Evolutionary conservation across 2,888 invertebrate genomes (phyloP).

Genomic region (Drosophila pegasa): DNA sequence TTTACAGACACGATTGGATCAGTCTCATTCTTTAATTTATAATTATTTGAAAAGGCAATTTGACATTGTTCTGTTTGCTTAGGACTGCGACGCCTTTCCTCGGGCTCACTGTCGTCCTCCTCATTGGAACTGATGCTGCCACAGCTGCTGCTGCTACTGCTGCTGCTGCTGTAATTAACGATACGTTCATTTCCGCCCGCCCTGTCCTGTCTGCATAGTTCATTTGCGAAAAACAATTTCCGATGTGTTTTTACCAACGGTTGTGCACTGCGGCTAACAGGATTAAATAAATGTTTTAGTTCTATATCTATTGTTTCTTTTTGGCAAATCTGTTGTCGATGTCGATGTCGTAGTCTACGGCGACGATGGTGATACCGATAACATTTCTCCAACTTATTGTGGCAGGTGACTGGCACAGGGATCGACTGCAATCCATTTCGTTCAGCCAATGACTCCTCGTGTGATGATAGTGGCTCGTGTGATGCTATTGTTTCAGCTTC

Average conservation of each 20-base stretch:
- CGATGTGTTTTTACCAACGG: slow-evolving; percentile 52
- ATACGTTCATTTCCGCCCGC: slow-evolving; percentile 49
- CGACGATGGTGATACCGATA: slow-evolving; percentile 18
- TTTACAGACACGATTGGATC: slow-evolving; percentile 26
- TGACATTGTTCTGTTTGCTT: not conserved
- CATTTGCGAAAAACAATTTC: slow-evolving; percentile 75
- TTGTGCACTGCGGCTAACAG: slow-evolving; percentile 1
- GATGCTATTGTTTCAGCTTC: not conserved
- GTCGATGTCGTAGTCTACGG: slow-evolving; percentile 9
- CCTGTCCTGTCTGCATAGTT: slow-evolving; percentile 53
- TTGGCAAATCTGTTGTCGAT: slow-evolving; percentile 7
- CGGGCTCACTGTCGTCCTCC: slow-evolving; percentile 42
- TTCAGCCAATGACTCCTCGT: not conserved
- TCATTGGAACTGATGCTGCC: slow-evolving; percentile 53
- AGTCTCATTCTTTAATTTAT: slow-evolving; percentile 55
- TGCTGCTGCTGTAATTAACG: slow-evolving; percentile 76
- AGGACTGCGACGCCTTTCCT: not conserved
- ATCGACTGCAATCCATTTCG: not conserved
- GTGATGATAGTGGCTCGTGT: not conserved
- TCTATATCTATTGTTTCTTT: slow-evolving; percentile 44
- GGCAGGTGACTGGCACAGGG: slow-evolving; percentile 8
- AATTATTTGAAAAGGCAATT: slow-evolving; percentile 15
- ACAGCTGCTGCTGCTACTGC: slow-evolving; percentile 46
- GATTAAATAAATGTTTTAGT: slow-evolving; percentile 54
- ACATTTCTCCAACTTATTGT: slow-evolving; percentile 16